Evolutionary conservation across 2,113 vertebrate species (phyloP).

Genomic region (Thamnophis sirtalis): DNA sequence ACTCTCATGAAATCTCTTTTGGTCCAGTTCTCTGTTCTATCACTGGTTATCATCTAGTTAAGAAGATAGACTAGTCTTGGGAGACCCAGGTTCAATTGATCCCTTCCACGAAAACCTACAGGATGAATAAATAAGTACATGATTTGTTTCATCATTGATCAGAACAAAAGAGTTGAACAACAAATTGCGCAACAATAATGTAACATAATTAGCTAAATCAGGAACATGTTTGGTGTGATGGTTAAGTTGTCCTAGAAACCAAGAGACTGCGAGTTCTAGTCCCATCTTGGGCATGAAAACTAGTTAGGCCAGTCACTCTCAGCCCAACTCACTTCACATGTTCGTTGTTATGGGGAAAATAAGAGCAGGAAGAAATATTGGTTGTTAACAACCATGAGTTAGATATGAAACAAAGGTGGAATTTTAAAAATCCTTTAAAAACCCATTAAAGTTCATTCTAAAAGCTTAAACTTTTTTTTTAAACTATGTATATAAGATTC

Average conservation of each 20-base stretch:
- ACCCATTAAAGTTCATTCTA: background rate
- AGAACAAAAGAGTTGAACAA: background rate
- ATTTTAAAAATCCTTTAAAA: no score
- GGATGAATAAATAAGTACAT: background rate
- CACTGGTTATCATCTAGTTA: background rate
- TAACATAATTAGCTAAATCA: background rate
- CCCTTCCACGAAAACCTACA: background rate
- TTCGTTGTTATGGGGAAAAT: no score
- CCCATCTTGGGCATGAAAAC: no score
- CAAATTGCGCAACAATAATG: background rate
- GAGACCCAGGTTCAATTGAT: background rate
- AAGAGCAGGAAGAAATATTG: no score
- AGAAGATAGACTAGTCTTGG: background rate
- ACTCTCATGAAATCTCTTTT: background rate
- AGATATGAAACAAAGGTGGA: no score
- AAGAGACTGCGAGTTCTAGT: no score
- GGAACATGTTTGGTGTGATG: no score
- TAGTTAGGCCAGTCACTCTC: no score
- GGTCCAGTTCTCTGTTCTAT: background rate
- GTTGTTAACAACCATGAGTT: no score
- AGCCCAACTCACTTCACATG: no score
- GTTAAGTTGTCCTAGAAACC: no score
- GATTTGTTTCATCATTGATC: background rate
- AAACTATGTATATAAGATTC: background rate
- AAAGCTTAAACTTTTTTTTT: background rate